Evolutionary conservation across 2,888 invertebrate genomes (phyloP), one percentile per base, ranked within the genome.

Genomic region (Lingula anatina): DNA sequence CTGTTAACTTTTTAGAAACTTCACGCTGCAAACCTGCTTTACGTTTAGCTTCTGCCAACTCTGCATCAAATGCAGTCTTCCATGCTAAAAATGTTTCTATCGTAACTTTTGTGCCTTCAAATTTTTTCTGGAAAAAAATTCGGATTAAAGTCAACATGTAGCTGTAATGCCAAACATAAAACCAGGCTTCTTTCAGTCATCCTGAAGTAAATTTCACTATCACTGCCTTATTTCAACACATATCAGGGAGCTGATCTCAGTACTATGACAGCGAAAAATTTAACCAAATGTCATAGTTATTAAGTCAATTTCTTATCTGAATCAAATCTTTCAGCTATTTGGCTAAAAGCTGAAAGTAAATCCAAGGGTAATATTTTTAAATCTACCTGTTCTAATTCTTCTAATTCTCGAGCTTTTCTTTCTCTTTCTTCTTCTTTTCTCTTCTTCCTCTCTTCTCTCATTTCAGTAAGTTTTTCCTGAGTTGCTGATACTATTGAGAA

Each of bases 51-150:
- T 75, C 71, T 5, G 87, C 87, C 79, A 87, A 86, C 73, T 96
- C 95, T 28, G 85, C 84, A 75, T 97, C 96, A 81, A 99, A 99
- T 56, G 86, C 84, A 50, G 85, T 83, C 71, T 94, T 92, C 99
- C 99, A 99, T 24, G 84, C 87, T 68, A 95, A 78, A 78, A 99
- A 99, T 5, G 91, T 87, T 78, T 99, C 97, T 1, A 96, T 91
- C 2, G 92, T 89, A 0, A 97, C 97, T 64, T 88, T 81, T 0
- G 95, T 96, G 15, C 96, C 97, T 80, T 95, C 94, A 80, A 95
- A 93, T 68, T 88, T 85, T 86, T 90, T 91, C 86, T 90, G 78
- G 47, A 79, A 80, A 46, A 53, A 47, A 50, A 53, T 31, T 47
- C 28, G 25, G 37, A n/a, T n/a, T n/a, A n/a, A n/a, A n/a, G n/a